These are phyloP conservation scores for Felis chaus DNA, from an alignment of 2,113 vertebrate species.

Conservation along the genomic window DNA sequence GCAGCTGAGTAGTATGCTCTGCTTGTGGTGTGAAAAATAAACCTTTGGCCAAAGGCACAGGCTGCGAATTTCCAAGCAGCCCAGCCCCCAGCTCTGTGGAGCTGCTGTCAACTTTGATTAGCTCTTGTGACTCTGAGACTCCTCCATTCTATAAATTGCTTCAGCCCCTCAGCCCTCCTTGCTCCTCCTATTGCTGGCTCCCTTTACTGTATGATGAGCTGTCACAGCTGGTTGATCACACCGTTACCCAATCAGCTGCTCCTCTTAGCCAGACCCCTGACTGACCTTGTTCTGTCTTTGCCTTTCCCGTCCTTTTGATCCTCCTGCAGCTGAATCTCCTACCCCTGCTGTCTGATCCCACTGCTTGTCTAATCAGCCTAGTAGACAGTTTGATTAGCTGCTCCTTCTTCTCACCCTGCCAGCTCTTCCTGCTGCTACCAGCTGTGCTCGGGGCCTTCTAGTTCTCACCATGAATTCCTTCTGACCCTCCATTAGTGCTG, in stretches of 20 bases:
- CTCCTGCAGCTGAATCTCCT: background rate
- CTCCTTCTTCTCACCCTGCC: constrained; percentile 32
- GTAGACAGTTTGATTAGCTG: constrained; percentile 67
- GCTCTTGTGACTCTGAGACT: constrained; percentile 41
- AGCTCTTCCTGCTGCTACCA: constrained; percentile 38
- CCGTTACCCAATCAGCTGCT: background rate
- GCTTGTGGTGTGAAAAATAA: constrained; percentile 27
- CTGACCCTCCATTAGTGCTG: constrained; percentile 37
- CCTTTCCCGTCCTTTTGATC: background rate
- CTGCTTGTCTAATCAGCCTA: constrained; percentile 50
- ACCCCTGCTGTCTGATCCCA: constrained; percentile 51
- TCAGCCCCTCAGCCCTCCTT: background rate
- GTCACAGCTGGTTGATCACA: constrained; percentile 43
- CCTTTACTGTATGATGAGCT: constrained; percentile 55
- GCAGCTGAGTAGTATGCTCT: background rate
- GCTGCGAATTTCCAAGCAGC: background rate
- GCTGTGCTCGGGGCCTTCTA: constrained; percentile 20
- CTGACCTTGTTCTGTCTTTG: constrained; percentile 67
- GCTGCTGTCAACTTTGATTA: constrained; percentile 67
- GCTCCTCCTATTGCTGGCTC: constrained; percentile 4
- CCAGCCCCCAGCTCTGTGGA: background rate
- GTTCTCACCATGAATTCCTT: background rate
- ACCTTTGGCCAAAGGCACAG: background rate
- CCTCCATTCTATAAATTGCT: background rate
- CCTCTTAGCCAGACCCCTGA: background rate